Percentiles rank a stretch among this genome's conserved stretches.
phyloP scores from a whole-genome alignment of 2,888 invertebrate species.

The Drosophila siamana region DNA sequence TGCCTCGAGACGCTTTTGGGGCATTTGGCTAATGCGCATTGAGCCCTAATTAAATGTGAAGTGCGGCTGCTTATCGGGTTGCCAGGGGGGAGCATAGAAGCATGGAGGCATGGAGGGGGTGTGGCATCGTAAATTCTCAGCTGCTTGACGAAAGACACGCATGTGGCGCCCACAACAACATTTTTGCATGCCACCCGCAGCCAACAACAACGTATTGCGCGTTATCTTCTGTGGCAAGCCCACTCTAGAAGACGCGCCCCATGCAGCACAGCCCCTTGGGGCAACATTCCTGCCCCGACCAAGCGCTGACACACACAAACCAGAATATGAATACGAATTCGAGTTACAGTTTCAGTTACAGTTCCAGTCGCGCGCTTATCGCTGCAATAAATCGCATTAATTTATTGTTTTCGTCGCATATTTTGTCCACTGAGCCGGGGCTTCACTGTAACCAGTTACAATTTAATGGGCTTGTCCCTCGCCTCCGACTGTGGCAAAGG shows the following conservation, averaged over 20 bases:
- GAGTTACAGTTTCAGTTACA: constrained; percentile 20
- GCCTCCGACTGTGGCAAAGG: background rate
- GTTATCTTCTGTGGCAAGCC: constrained; percentile 64
- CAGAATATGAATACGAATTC: constrained; percentile 1
- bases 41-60: constrained; percentile 74
- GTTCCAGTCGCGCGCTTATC: constrained; percentile 76
- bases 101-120: constrained; percentile 23
- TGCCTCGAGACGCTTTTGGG: constrained; percentile 59
- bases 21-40: constrained; percentile 76
- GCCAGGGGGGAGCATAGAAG: constrained; percentile 1
- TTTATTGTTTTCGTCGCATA: constrained; percentile 83
- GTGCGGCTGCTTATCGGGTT: constrained; percentile 62
- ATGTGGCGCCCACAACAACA: constrained; percentile 22
- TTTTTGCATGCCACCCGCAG: constrained; percentile 63
- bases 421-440: constrained; percentile 69
- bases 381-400: constrained; percentile 84
- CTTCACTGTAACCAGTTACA: constrained; percentile 50
- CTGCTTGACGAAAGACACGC: constrained; percentile 50
- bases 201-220: background rate
- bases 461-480: constrained; percentile 75
- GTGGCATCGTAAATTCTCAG: constrained; percentile 58
- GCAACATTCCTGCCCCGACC: background rate
- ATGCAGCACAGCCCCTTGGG: constrained; percentile 31
- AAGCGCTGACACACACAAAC: background rate
- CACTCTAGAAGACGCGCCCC: constrained; percentile 59